Base-by-base conservation (phyloP, 2,888 invertebrate genomes). In the Ditula angustiorana region DNA sequence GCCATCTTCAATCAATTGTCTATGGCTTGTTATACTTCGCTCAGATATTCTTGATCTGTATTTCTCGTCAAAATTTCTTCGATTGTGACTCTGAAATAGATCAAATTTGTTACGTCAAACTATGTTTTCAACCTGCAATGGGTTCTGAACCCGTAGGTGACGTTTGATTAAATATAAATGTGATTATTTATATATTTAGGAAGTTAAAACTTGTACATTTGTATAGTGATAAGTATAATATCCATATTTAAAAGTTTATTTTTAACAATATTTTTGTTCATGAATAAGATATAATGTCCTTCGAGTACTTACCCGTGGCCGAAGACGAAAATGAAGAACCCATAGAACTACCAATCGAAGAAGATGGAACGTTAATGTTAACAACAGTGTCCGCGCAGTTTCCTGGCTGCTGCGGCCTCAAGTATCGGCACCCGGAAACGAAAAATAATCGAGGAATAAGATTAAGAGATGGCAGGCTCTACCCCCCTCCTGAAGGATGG, bases 311-410 rank as follows among this genome's bases (percentile, higher is more conserved):
- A 88, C 98, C 98, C 95, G 98, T 99, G 75, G 97, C 98, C 73
- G 99, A 99, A 93, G 98, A 99, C 82, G 99, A 99, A 94, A 97
- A 97, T 80, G 98, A 98, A 85, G 99, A 99, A 92, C 97, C 98
- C 73, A 98, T 99, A 90, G 99, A 99, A 93, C 94, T 99, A 81
- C 99, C 99, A 66, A 96, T 97, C 69, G 99, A 99, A 93, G 98
- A 98, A 83, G 99, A 99, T 94, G 97, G 97, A 75, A 98, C 98
- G 55, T 93, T 99, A 77, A 94, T 98, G 80, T 94, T 99, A 83
- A 97, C 98, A 68, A 99, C 99, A 47, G 94, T 99, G 72, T 96
- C 98, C 75, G 99, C 98, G 70, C 99, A 99, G 90, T 99, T 98
- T 93, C 99, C 99, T 71, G 99, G 99, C 70, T 95, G 95, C 72